These are phyloP conservation scores for Eidolon dupreanum DNA, from an alignment of 2,797 vertebrate genomes.

Conservation along the genomic window DNA sequence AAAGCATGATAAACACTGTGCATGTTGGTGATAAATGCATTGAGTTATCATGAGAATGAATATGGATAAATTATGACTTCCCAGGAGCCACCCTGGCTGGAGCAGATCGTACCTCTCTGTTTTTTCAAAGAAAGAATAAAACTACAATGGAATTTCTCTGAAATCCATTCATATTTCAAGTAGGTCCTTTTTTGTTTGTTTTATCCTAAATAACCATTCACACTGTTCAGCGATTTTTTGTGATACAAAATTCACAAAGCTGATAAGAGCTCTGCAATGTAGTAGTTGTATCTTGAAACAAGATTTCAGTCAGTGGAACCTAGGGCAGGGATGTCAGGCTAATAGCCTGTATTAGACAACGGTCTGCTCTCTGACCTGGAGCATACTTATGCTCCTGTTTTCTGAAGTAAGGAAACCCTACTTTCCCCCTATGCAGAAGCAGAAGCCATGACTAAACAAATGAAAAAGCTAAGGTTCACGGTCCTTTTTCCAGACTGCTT, in stretches of 20 bases:
- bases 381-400: background rate
- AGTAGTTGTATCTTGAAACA: background rate
- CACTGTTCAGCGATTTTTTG: background rate
- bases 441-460: background rate
- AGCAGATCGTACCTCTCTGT: background rate
- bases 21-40: background rate
- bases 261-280: background rate
- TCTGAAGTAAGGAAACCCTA: background rate
- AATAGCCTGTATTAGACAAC: no score
- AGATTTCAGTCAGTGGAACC: background rate
- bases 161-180: background rate
- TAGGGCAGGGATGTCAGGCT: accelerated
- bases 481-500: background rate
- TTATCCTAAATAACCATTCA: background rate
- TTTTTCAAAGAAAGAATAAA: background rate
- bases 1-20: background rate
- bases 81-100: background rate
- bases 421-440: background rate
- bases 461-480: background rate
- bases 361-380: background rate
- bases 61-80: background rate
- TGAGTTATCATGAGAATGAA: background rate
- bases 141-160: background rate
- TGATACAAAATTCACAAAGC: background rate
- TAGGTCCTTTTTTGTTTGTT: background rate